phyloP scores from a whole-genome alignment of 2,888 invertebrate species.

The Allophyes oxyacanthae region DNA sequence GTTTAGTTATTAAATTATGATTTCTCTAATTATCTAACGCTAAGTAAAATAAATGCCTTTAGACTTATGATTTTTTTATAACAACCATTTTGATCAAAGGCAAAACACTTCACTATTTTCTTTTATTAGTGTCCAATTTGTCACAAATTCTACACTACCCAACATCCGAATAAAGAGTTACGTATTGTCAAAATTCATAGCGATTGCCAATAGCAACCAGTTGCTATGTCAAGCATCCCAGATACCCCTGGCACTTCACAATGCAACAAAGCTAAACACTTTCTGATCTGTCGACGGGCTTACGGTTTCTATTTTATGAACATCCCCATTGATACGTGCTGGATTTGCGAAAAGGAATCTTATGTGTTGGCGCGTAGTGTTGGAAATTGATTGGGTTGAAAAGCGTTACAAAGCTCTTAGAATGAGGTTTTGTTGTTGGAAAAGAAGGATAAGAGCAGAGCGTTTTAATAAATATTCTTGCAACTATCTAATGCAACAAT shows the following conservation, averaged over 20 bases:
- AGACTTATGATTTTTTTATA: no score
- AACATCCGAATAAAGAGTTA: background rate
- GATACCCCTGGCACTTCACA: constrained; percentile 42
- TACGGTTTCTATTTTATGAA: constrained; percentile 57
- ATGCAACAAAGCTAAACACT: constrained; percentile 57
- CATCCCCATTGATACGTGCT: constrained; percentile 41
- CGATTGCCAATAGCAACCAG: constrained; percentile 46
- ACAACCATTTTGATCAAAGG: no score
- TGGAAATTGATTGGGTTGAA: constrained; percentile 36
- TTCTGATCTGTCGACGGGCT: constrained; percentile 52
- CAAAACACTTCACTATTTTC: no score
- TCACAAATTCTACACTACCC: background rate
- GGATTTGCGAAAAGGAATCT: constrained; percentile 40
- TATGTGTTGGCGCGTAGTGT: constrained; percentile 32
- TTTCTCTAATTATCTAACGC: no score
- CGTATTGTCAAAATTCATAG: constrained; percentile 21
- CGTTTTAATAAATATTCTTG: background rate
- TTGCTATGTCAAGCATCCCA: constrained; percentile 39
- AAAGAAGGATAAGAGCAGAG: constrained; percentile 4
- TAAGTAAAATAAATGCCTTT: no score
- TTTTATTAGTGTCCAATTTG: no score
- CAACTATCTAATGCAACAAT: no score
- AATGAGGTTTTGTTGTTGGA: constrained; percentile 11
- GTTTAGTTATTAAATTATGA: no score
- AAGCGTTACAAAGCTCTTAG: constrained; percentile 34